Evolutionary conservation across 1,140 invertebrate species (phyloP), one percentile per base, ranked within the genome.

Genomic region (Leptinotarsa texana): DNA sequence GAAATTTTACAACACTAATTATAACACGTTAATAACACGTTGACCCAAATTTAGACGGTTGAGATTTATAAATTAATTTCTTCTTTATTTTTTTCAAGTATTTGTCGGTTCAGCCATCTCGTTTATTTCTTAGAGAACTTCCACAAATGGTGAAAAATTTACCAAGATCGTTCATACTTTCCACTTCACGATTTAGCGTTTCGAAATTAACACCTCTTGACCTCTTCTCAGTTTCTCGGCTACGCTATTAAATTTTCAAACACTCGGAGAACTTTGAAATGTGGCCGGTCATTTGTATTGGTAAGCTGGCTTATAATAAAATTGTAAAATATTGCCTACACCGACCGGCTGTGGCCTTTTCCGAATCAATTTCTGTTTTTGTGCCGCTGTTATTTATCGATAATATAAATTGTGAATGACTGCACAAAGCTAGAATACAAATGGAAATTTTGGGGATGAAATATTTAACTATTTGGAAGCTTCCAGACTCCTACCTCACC

Each of bases 321-420:
- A 76, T 76, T 72, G 75, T 73, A 74, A 77, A 74, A 77, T 77
- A 77, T 77, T 42, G 75, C 61, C 63, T 33, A 47, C 24, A 15
- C 49, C 74, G 63, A 75, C 78, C 78, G 74, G 75, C 78, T 78
- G 78, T 75, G 66, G 72, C 72, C 77, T 68, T 72, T 76, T 78
- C 72, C 57, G 71, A 76, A 78, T 78, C 77, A 80, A 80, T 78
- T 80, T 73, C 73, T 74, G 78, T 78, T 78, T 77, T 78, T 75
- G 73, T 49, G 62, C 51, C 73, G 61, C 67, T 65, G 78, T 80
- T 81, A 81, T 81, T 81, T 81, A 81, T 79, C 76, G 78, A 80
- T 81, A 81, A 78, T 78, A 80, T 81, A 81, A 81, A 81, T 81
- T 80, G 75, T 77, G 75, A 74, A 78, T 67, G 73, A 77, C 74